Base-by-base conservation (phyloP, 1,140 invertebrate species). In the Ptiloglossa arizonensis region DNA sequence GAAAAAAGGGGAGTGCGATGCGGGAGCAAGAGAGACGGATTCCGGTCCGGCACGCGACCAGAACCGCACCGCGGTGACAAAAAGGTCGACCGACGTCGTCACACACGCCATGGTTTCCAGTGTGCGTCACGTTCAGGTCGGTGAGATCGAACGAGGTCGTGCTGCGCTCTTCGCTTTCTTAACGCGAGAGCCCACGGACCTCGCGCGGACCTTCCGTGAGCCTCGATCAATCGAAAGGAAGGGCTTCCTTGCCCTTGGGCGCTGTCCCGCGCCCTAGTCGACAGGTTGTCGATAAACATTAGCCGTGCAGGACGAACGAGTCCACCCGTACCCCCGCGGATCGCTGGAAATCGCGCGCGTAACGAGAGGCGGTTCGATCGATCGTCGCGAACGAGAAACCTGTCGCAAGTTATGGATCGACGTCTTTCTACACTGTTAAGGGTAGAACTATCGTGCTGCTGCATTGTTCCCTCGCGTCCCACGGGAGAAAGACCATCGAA, bases 41-140 rank as follows among this genome's bases (percentile, higher is more conserved):
- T 87, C 81, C 81, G 85, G 87, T 89, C 84, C 85, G 89, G 89
- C 89, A 90, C 89, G 89, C 89, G 89, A 89, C 87, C 80, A 81
- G 67, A 80, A 83, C 81, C 77, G 54, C 75, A 86, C 54, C 82
- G 68, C 76, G 81, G 86, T 88, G 87, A 88, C 88, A 88, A 89
- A 89, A 89, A 89, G 88, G 87, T 88, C 82, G 84, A 74, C 68
- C 67, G 52, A 41, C 67, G 69, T 29, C 73, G 66, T 79, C 79
- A 69, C 76, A 60, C 54, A 57, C 24, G 66, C 50, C 19, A n/a
- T n/a, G 3, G 38, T 38, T 63, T 35, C 22, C 13, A 60, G 29
- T 62, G 62, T 35, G 73, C 32, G 50, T 32, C 50, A 38, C 75
- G 71, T 77, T 77, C 52, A 70, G 81, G 80, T 68, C 24, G 50